Evolutionary conservation across 1,140 invertebrate species (phyloP), one percentile per base, ranked within the genome.

Genomic region (Hirudo medicinalis): DNA sequence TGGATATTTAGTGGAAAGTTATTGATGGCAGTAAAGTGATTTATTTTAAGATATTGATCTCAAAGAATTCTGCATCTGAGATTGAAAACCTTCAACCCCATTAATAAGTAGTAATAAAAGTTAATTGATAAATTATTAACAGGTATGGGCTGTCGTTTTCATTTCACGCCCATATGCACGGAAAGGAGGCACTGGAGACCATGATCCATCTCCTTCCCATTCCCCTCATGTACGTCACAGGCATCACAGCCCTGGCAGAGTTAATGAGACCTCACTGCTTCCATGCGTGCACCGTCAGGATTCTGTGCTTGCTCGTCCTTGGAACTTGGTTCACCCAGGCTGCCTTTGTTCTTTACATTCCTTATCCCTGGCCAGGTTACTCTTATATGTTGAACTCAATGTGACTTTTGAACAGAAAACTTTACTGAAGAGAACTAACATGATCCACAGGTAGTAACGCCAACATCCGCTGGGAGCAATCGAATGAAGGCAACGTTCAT

Each of bases 151-250:
- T 27, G 13, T 71, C 70, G 27, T 71, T 71, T 36, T 49, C 25
- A 15, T 71, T 60, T 43, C 70, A 71, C 70, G 70, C 70, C 17
- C 54, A 71, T 27, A 71, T 71, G 70, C 70, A 57, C 27, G 70
- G 55, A 29, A 71, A 71, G 22, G 70, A 53, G 27, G 32, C 25
- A n/a, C 54, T 71, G 70, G 70, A 71, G 70, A 66, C 54, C 15
- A 63, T 43, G 25, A 66, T 71, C 6, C 70, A 71, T 54, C 22
- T 71, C 22, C 70, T 71, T 5, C 70, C 70, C 0, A 71, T 71
- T 25, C 40, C 70, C 22, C 67, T 54, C 36, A 71, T 71, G 70
- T 71, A 60, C 70, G 27, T 54, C n/a, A 15, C 22, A 20, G 20
- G 53, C 6, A 19, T 66, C 11, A 19, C 55, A 9, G 57, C 25